phyloP scores from a whole-genome alignment of 2,113 vertebrate genomes.

The Cinclus cinclus region DNA sequence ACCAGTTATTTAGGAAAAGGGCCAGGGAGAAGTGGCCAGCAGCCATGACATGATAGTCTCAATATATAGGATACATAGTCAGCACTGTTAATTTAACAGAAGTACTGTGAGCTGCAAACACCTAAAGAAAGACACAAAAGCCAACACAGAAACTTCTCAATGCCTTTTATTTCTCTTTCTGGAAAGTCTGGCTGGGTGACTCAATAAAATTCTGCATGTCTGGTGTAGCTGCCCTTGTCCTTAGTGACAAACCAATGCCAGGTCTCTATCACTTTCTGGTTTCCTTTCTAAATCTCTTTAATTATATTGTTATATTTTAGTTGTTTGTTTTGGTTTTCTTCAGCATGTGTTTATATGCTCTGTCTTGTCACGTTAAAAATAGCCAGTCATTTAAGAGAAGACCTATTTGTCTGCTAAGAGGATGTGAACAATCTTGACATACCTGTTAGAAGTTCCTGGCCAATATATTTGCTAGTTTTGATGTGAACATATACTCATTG shows the following conservation, averaged over 20 bases:
- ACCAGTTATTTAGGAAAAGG: neutral
- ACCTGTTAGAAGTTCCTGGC: neutral
- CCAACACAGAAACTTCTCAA: neutral
- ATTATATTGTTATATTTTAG: neutral
- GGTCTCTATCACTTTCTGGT: neutral
- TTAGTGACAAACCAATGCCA: neutral
- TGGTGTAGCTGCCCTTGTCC: neutral
- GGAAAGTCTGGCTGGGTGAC: neutral
- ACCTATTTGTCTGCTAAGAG: neutral
- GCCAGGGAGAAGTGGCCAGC: neutral
- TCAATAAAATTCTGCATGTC: neutral
- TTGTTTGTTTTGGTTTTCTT: neutral
- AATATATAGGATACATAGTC: neutral
- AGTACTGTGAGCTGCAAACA: accelerated
- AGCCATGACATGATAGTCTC: neutral
- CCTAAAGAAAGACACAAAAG: neutral
- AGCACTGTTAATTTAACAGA: neutral
- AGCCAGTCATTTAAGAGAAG: neutral
- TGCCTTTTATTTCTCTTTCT: neutral
- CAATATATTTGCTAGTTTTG: neutral
- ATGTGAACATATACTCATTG: neutral
- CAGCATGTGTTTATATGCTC: neutral
- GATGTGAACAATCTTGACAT: neutral
- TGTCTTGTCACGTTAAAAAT: neutral
- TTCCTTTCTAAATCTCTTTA: neutral